Evolutionary conservation across 1,140 invertebrate species (phyloP).

Genomic region (Magallana ariakensis): DNA sequence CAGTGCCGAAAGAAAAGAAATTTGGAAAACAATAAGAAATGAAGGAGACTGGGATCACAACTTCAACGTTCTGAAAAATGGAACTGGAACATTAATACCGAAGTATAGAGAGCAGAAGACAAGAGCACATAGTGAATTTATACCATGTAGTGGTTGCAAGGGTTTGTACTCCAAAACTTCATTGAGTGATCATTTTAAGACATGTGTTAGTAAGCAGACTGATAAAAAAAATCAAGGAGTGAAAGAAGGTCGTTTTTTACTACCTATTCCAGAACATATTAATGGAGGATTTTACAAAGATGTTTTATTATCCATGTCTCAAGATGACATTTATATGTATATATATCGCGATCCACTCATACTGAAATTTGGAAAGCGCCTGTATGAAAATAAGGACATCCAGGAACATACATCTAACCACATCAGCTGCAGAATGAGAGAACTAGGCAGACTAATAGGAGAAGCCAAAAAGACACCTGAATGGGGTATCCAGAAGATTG

Average conservation of each 20-base stretch:
- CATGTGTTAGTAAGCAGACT: not conserved
- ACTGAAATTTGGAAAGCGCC: conserved; percentile 7
- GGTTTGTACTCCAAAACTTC: not conserved
- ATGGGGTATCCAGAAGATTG: too few relatives aligned
- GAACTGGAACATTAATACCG: conserved; percentile 14
- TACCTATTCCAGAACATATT: not conserved
- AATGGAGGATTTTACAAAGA: not conserved
- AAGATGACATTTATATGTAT: not conserved
- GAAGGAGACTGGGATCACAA: conserved; percentile 42
- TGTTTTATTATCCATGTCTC: not conserved
- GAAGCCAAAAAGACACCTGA: not conserved
- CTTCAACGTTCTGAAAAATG: conserved; percentile 25
- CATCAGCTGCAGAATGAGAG: not conserved
- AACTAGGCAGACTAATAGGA: not conserved
- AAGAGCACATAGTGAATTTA: not conserved
- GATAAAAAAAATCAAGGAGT: not conserved
- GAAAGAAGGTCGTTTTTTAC: not conserved
- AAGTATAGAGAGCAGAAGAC: not conserved
- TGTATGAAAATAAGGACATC: not conserved
- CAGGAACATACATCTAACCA: not conserved
- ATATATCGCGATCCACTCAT: not conserved
- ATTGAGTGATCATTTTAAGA: conserved; percentile 3
- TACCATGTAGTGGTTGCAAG: conserved; percentile 22
- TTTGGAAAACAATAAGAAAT: conserved; percentile 16
- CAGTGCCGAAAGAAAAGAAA: not conserved